Evolutionary conservation across 64 coral and sea anemone genomes (phyloP).

Genomic region (Montipora cactus): DNA sequence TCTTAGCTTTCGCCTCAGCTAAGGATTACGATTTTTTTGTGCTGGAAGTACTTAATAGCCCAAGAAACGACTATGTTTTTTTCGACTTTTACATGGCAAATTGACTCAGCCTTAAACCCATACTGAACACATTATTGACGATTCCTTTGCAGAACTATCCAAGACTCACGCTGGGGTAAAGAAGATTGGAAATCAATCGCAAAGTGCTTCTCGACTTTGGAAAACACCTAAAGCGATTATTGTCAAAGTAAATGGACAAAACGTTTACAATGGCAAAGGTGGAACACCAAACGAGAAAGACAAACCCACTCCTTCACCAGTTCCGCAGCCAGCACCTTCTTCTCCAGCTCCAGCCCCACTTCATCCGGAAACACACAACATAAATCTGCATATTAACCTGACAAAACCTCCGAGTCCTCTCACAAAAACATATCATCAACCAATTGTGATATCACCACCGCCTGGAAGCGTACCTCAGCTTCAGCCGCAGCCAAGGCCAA

Average conservation of each 20-base stretch:
- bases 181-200: not conserved
- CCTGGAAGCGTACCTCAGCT: not conserved
- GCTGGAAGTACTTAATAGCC: too few relatives aligned
- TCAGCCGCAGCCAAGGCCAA: conserved; percentile 5
- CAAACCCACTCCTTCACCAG: not conserved
- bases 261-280: not conserved
- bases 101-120: too few relatives aligned
- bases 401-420: not conserved
- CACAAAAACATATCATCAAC: not conserved
- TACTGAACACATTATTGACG: too few relatives aligned
- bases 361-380: conserved; percentile 12
- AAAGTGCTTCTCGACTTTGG: not conserved
- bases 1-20: too few relatives aligned
- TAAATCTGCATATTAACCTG: conserved; percentile 31
- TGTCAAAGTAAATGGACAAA: conserved; percentile 39
- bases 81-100: too few relatives aligned
- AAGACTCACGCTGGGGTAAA: not conserved
- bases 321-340: not conserved
- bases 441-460: not conserved
- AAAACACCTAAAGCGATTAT: conserved; percentile 30
- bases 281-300: not conserved
- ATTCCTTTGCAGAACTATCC: too few relatives aligned
- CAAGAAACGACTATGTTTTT: too few relatives aligned
- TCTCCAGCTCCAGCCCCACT: too few relatives aligned
- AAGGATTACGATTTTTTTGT: too few relatives aligned